Conservation (phyloP, 2,888 invertebrate genomes). For the Philereme transversata region DNA sequence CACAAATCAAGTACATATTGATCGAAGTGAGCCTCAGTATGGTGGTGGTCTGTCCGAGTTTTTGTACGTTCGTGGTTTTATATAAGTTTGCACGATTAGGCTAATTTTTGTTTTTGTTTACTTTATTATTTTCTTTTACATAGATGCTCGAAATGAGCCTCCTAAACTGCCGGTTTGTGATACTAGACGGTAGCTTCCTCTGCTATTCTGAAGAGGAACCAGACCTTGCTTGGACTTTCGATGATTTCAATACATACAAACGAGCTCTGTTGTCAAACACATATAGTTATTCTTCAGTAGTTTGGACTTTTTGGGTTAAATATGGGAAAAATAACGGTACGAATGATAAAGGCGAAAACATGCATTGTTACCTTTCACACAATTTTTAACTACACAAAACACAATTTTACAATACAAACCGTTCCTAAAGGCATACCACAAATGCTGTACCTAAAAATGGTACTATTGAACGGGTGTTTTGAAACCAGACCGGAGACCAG, state of each 20-base stretch:
- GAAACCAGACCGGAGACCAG: too few species aligned
- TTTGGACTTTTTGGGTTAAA: conserved; percentile 4
- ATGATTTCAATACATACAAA: conserved; percentile 8
- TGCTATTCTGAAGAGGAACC: conserved; percentile 24
- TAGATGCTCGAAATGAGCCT: conserved; percentile 89
- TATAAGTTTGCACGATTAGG: not conserved
- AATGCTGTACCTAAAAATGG: too few species aligned
- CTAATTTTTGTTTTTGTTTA: conserved; percentile 4
- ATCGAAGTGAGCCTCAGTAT: too few species aligned
- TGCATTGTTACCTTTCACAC: conserved; percentile 5
- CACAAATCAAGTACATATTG: too few species aligned
- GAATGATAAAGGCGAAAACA: not conserved
- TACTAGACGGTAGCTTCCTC: conserved; percentile 79
- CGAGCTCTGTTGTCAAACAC: not conserved
- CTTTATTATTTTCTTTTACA: conserved; percentile 5
- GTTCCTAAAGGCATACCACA: too few species aligned
- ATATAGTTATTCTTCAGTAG: not conserved
- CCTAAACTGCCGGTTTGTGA: conserved; percentile 84
- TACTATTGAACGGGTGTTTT: too few species aligned
- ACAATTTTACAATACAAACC: too few species aligned
- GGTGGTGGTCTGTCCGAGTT: too few species aligned
- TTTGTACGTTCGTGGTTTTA: too few species aligned
- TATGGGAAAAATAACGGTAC: not conserved
- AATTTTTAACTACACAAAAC: not conserved
- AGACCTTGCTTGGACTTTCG: conserved; percentile 12